These are phyloP conservation scores for Octomys mimax DNA, from an alignment of 2,797 vertebrate species.

Conservation along the genomic window DNA sequence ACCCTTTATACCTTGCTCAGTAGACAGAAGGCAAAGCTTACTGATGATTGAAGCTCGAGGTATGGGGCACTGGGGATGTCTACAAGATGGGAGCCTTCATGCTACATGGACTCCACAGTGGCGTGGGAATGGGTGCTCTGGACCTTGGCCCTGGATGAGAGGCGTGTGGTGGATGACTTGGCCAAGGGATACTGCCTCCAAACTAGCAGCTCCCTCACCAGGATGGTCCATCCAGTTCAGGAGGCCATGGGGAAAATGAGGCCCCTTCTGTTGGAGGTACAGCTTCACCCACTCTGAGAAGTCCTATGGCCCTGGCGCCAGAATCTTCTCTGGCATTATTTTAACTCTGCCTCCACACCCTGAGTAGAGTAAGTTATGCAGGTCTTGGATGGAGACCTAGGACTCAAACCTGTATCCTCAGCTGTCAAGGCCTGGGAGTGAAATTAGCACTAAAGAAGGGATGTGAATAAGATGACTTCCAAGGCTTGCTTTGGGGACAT, in stretches of 20 bases:
- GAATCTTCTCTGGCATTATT: background rate
- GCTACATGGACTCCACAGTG: background rate
- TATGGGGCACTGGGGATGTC: background rate
- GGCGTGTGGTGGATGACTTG: background rate
- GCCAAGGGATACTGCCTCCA: background rate
- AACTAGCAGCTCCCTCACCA: background rate
- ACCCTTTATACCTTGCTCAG: slow-evolving; percentile 28
- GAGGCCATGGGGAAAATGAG: background rate
- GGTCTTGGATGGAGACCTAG: background rate
- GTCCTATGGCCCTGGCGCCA: background rate
- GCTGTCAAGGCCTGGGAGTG: background rate
- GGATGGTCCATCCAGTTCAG: background rate
- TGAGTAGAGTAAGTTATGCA: background rate
- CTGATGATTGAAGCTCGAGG: background rate
- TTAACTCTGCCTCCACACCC: background rate
- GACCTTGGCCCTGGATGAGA: background rate
- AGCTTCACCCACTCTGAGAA: background rate
- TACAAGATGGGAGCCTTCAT: background rate
- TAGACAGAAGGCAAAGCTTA: slow-evolving; percentile 41
- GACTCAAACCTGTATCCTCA: slow-evolving; percentile 18
- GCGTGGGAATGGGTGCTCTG: background rate
- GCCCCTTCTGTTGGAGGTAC: background rate
- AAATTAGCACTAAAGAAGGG: background rate
- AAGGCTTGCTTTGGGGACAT: background rate
- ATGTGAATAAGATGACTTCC: background rate